A percentile compares a stretch with the other conserved stretches of the same genome.
These are phyloP conservation scores for Prorops nasuta DNA, from an alignment of 1,140 invertebrate species.

Conservation along the genomic window DNA sequence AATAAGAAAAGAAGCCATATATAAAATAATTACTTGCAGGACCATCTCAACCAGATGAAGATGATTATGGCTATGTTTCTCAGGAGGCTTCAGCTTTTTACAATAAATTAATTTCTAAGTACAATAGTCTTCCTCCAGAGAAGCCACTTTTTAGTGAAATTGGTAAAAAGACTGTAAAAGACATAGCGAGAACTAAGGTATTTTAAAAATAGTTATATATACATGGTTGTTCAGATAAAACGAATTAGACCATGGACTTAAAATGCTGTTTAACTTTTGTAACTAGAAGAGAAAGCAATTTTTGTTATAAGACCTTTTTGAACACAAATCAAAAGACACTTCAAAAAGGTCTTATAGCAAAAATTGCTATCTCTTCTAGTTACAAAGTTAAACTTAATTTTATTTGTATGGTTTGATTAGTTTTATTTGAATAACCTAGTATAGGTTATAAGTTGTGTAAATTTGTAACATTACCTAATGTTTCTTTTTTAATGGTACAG, in stretches of 20 bases:
- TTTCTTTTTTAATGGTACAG: conserved; percentile 29
- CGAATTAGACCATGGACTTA: neutral
- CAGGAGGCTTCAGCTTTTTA: conserved; percentile 78
- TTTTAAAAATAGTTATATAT: conserved; percentile 1
- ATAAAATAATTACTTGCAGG: conserved; percentile 45
- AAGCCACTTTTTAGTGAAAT: conserved; percentile 48
- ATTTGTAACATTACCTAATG: neutral
- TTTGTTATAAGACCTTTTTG: too few relatives aligned
- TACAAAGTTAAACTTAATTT: too few relatives aligned
- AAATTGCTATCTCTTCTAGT: too few relatives aligned
- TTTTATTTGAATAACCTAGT: neutral
- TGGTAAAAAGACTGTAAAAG: conserved; percentile 51
- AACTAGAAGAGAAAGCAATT: too few relatives aligned
- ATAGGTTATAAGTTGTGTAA: neutral
- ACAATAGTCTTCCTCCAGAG: conserved; percentile 68
- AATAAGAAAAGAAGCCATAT: neutral
- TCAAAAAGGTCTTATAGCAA: too few relatives aligned
- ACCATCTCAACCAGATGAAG: conserved; percentile 79
- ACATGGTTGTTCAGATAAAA: too few relatives aligned
- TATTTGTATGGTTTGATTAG: too few relatives aligned
- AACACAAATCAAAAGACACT: too few relatives aligned
- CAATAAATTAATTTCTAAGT: conserved; percentile 81
- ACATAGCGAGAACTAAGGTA: conserved; percentile 57
- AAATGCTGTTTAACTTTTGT: too few relatives aligned
- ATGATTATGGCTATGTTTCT: conserved; percentile 87